Conservation (phyloP, 2,888 invertebrate species). For the Mesorhabditis belari region DNA sequence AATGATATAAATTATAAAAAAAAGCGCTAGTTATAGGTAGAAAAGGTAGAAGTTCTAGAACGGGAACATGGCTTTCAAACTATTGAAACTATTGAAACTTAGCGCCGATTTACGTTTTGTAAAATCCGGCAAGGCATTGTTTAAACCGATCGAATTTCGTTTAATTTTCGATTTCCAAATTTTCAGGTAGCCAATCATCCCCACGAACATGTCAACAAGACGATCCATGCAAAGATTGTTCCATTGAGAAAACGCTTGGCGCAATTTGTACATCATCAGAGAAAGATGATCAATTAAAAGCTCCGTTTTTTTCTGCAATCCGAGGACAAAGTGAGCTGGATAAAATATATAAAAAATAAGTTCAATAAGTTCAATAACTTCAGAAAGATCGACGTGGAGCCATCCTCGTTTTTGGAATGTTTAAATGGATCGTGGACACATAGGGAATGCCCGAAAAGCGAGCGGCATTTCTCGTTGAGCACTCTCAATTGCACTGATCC, state of each 20-base stretch:
- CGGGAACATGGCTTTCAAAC: no score
- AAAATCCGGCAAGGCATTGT: no score
- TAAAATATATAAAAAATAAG: no score
- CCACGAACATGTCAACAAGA: slow-evolving; percentile 1
- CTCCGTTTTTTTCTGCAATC: slow-evolving; percentile 28
- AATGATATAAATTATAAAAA: no score
- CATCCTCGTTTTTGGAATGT: slow-evolving; percentile 18
- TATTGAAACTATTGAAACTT: no score
- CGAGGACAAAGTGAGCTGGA: slow-evolving; percentile 21
- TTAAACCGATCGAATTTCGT: no score
- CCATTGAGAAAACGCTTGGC: not conserved
- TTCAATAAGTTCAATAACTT: slow-evolving; percentile 2
- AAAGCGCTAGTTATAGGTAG: no score
- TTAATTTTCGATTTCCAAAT: no score
- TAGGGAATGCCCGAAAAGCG: slow-evolving; percentile 20
- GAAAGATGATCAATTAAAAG: no score
- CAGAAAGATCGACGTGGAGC: slow-evolving; percentile 29
- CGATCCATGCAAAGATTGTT: slow-evolving; percentile 5
- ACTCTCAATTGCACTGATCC: slow-evolving; percentile 23
- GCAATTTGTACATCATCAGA: slow-evolving; percentile 7
- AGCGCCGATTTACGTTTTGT: no score
- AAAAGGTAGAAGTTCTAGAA: no score
- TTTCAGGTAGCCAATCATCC: not conserved
- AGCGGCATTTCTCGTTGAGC: slow-evolving; percentile 16
- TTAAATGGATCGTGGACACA: slow-evolving; percentile 21